Evolutionary conservation across 1,140 invertebrate species (phyloP).

Genomic region (Nephila pilipes): DNA sequence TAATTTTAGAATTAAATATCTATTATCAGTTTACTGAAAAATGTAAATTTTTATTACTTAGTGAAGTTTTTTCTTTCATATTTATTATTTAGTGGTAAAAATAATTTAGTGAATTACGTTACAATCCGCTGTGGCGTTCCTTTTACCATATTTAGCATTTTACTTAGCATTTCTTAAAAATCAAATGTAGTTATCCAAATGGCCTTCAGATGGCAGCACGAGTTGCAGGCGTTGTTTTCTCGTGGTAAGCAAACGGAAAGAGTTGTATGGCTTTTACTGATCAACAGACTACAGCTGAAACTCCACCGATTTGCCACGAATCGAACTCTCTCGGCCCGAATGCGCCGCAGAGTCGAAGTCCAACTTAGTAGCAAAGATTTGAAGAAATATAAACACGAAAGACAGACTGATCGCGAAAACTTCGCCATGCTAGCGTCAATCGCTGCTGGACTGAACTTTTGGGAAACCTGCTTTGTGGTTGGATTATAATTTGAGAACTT

Average conservation of each 20-base stretch:
- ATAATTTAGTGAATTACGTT: too few relatives aligned
- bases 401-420: background rate
- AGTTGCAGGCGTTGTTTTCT: background rate
- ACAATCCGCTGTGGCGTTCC: too few relatives aligned
- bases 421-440: constrained; percentile 12
- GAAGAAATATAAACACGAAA: background rate
- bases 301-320: constrained; percentile 40
- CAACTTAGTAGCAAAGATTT: constrained; percentile 24
- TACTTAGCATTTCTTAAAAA: background rate
- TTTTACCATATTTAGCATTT: too few relatives aligned
- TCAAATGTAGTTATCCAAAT: background rate
- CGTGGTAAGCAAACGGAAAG: background rate
- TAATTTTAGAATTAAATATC: too few relatives aligned
- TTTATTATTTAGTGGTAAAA: too few relatives aligned
- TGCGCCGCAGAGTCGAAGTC: constrained; percentile 33
- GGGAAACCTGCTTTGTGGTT: constrained; percentile 33
- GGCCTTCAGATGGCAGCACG: constrained; percentile 1
- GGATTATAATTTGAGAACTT: constrained; percentile 44
- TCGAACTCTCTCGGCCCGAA: constrained; percentile 18
- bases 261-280: constrained; percentile 34
- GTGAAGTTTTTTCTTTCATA: too few relatives aligned
- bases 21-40: too few relatives aligned
- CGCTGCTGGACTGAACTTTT: background rate
- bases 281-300: constrained; percentile 36
- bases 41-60: too few relatives aligned